Conservation (phyloP, 2,888 invertebrate genomes). For the Andrena haemorrhoa region DNA sequence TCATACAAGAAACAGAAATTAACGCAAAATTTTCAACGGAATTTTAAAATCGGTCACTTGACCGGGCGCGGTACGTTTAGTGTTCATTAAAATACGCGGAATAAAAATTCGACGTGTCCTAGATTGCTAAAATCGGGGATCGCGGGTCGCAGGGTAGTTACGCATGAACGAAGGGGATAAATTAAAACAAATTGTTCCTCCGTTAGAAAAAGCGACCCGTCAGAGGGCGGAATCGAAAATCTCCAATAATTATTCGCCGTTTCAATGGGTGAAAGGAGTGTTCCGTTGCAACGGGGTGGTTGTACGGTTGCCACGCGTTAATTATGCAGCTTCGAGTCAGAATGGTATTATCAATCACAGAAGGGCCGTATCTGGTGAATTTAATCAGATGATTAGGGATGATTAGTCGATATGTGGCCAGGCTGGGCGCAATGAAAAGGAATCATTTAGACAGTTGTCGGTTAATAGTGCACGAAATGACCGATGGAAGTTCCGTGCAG, state of each 20-base stretch:
- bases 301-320: not conserved
- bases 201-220: not conserved
- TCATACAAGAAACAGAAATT: no score
- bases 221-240: not conserved
- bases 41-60: no score
- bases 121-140: no score
- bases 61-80: no score
- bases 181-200: no score
- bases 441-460: constrained; percentile 41
- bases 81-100: no score
- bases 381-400: constrained; percentile 4
- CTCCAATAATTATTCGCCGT: not conserved
- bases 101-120: no score
- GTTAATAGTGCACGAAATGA: constrained; percentile 31
- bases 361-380: not conserved
- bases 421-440: not conserved
- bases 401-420: constrained; percentile 8
- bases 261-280: not conserved
- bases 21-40: no score
- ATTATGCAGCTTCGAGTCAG: not conserved
- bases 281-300: not conserved
- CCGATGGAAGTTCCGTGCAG: not conserved
- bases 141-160: no score
- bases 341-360: not conserved
- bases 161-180: no score